Conservation (phyloP, 2,888 invertebrate species). For the Epinotia brunnichana region DNA sequence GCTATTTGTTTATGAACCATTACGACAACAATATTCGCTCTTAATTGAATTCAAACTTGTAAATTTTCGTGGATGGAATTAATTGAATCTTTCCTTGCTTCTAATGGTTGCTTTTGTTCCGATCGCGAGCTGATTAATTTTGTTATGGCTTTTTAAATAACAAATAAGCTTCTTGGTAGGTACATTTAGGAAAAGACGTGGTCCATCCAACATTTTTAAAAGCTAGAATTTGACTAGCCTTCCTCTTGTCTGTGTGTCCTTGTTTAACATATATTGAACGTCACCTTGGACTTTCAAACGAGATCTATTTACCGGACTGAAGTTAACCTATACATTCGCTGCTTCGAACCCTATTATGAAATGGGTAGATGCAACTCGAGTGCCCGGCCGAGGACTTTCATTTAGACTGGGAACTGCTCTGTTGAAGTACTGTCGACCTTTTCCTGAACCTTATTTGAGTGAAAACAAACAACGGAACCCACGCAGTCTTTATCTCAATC, state of each 20-base stretch:
- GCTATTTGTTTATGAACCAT: conserved; percentile 77
- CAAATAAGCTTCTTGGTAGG: conserved; percentile 43
- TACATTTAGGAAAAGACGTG: background rate
- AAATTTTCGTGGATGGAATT: conserved; percentile 74
- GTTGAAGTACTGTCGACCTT: conserved; percentile 21
- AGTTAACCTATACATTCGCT: background rate
- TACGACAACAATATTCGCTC: conserved; percentile 71
- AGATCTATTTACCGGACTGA: background rate
- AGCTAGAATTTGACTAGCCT: background rate
- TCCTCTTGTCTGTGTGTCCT: background rate
- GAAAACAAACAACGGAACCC: conserved; percentile 18
- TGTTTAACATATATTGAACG: background rate
- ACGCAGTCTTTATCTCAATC: conserved; percentile 19
- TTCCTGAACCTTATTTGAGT: conserved; percentile 4
- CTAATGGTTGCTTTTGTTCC: conserved; percentile 49
- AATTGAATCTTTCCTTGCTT: conserved; percentile 62
- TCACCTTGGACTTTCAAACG: background rate
- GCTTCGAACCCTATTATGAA: background rate
- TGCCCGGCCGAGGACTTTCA: background rate
- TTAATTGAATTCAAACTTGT: conserved; percentile 77
- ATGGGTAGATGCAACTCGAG: background rate
- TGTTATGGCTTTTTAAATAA: conserved; percentile 68
- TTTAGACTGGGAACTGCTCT: conserved; percentile 2
- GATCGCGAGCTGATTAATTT: conserved; percentile 66
- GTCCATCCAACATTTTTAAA: background rate